These are phyloP conservation scores for Calliopum simillimum DNA, from an alignment of 2,888 invertebrate species.

Conservation along the genomic window DNA sequence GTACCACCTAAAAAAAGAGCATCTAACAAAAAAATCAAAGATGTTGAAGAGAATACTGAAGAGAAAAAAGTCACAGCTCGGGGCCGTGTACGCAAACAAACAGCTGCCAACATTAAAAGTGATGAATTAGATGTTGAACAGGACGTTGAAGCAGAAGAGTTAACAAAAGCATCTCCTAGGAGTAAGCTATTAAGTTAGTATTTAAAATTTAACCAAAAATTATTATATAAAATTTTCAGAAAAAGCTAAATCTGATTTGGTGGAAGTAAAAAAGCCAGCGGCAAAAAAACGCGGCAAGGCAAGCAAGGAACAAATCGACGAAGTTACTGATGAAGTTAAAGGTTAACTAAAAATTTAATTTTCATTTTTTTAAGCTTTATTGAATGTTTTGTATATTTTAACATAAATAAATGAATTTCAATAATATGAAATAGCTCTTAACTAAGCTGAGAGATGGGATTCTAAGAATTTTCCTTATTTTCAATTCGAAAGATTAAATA, in stretches of 20 bases:
- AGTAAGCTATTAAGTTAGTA: no score
- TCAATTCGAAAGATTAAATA: no score
- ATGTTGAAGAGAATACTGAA: conserved; percentile 7
- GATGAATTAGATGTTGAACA: conserved; percentile 14
- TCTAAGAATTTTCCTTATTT: no score
- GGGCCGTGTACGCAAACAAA: not conserved
- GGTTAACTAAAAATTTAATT: not conserved
- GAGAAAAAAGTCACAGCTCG: conserved; percentile 39
- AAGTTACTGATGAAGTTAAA: conserved; percentile 7
- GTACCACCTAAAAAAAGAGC: conserved; percentile 21
- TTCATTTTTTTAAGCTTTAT: no score
- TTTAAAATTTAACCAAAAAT: no score
- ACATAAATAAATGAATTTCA: no score
- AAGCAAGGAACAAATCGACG: conserved; percentile 37
- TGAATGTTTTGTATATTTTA: no score
- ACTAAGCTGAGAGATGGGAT: no score
- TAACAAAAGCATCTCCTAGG: no score
- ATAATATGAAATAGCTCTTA: no score
- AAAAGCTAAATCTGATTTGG: conserved; percentile 21
- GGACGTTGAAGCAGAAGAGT: conserved; percentile 31
- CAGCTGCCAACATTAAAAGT: not conserved
- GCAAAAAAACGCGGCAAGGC: conserved; percentile 43
- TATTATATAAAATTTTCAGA: no score
- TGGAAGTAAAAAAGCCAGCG: conserved; percentile 27
- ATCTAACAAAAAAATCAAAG: conserved; percentile 10